Base-by-base conservation (phyloP, 2,797 vertebrate species). In the Petrocephalus sullivani region DNA sequence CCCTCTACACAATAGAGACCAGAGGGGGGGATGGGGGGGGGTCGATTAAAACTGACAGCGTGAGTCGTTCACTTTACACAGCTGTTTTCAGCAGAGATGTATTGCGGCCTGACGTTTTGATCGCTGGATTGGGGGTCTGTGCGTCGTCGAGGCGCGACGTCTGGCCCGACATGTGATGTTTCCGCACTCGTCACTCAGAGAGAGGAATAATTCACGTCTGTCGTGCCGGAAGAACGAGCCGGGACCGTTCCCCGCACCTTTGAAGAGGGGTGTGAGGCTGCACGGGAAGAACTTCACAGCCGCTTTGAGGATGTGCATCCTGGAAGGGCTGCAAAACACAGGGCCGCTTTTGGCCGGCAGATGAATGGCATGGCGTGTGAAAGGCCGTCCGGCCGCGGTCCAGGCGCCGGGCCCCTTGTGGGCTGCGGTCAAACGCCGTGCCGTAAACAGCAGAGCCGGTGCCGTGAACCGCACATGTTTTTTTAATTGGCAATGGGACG, bases 401-500 rank as follows among this genome's bases (percentile, higher is more conserved):
- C 88, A 90, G 91, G 91, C 91, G 91, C 46, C 51, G 41, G 14
- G 57, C 81, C 89, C 28, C 88, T 88, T 88, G 61, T 56, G 4
- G 85, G 89, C 89, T 93, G 92, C 92, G 91, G 86, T 93, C 92
- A 92, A 93, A 93, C 60, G 89, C n/a, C 37, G 58, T 4, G 84
- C 91, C 90, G 88, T 94, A 93, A 94, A 95, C 90, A 83, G 85
- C 51, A 81, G 90, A 91, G 88, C 53, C 61, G 10, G 51, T 89
- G 94, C 89, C 88, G 81, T 91, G 91, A 91, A 90, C 91, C 82
- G 89, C 90, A 87, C 89, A 37, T 89, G 89, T 89, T 88, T 93
- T 12, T 94, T 93, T 95, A 94, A 94, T 93, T 91, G 91, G 91
- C 91, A 91, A 93, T 92, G 92, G 85, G 89, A 89, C 89, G 91